Evolutionary conservation across 2,888 invertebrate genomes (phyloP), one percentile per base, ranked within the genome.

Genomic region (Pandemis corylana): DNA sequence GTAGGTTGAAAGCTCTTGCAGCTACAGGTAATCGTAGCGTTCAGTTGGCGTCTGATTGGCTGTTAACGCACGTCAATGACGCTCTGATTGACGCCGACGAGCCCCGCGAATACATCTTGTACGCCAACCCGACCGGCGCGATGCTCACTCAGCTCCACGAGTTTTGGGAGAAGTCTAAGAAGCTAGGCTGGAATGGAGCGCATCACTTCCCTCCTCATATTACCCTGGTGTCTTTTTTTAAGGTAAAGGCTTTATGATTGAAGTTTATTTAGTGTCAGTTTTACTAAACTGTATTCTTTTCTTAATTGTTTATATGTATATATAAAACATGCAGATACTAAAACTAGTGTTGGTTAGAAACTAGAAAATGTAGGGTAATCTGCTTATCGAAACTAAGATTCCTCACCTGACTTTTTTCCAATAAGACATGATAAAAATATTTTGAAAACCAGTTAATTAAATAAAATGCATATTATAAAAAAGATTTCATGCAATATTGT

Each of bases 161-260:
- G 68, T 98, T 97, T 89, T 97, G 97, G 97, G 94, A 96, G 1
- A 97, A 97, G 84, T 97, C 97, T 0, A 96, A 96, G 81, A 92
- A 95, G 49, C 89, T 96, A 12, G 96, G 97, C 7, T 98, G 98
- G 97, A 98, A 98, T 91, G 97, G 98, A 36, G 98, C 98, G 0
- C 98, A 98, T 83, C 97, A 98, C 87, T 98, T 97, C 88, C 96
- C 97, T 76, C 98, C 98, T 2, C 98, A 98, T 85, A 97, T 98
- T 78, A 98, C 98, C 7, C 94, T 98, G 71, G 97, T 98, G 72
- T 97, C 98, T 13, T 98, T 98, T 90, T 98, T 98, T 84, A 97
- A 97, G 95, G 97, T 97, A 95, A 79, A n/a, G 0, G 44, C 46
- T 46, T 46, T 46, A 46, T 46, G 10, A 10, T 3, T 46, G 10